phyloP scores from a whole-genome alignment of 30 jellyfish, hydroid and myxozoan species.

The Aurelia coerulea region DNA sequence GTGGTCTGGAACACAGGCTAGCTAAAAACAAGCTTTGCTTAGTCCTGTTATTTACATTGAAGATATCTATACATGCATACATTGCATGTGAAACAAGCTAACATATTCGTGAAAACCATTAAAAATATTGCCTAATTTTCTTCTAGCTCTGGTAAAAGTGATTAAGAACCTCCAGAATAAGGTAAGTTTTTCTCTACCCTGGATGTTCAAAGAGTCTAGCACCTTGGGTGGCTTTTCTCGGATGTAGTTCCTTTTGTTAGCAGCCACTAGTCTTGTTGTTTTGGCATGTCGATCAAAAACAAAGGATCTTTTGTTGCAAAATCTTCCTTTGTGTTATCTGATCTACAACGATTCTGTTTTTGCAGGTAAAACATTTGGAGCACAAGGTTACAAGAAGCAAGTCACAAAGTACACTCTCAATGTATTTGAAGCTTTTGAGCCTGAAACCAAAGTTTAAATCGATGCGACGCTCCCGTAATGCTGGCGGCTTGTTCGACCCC shows the following conservation, averaged over 20 bases:
- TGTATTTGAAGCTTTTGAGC: neutral
- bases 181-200: neutral
- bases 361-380: slow-evolving; percentile 29
- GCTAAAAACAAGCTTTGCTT: too few species aligned
- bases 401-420: neutral
- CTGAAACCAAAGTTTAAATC: neutral
- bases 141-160: slow-evolving; percentile 26
- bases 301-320: too few species aligned
- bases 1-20: too few species aligned
- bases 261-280: too few species aligned
- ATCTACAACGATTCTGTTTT: neutral
- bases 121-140: neutral
- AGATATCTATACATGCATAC: too few species aligned
- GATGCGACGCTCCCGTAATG: slow-evolving; percentile 31
- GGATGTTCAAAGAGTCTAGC: too few species aligned
- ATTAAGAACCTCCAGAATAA: slow-evolving; percentile 9
- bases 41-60: too few species aligned
- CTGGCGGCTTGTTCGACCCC: slow-evolving; percentile 7
- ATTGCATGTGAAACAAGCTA: too few species aligned
- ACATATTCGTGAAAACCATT: too few species aligned
- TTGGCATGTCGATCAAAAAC: too few species aligned
- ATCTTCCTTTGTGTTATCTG: neutral
- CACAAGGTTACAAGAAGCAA: neutral
- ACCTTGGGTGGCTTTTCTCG: too few species aligned
- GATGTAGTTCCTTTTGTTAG: too few species aligned